Evolutionary conservation across 2,113 vertebrate species (phyloP), one percentile per base, ranked within the genome.

Genomic region (Lipophrys pholis): DNA sequence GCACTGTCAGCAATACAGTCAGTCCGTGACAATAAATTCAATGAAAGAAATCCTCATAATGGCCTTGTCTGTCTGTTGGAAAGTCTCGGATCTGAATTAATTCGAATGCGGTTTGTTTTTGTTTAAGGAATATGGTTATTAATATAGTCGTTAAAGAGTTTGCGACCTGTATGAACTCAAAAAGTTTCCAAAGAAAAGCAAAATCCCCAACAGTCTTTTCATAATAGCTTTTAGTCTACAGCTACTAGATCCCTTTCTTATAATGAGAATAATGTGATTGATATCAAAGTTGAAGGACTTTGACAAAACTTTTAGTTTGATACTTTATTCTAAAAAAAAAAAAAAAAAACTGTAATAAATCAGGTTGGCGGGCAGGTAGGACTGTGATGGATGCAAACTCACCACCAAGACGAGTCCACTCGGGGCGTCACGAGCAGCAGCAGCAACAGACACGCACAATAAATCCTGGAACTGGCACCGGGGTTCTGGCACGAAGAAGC

Each of bases 381-480:
- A 35, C 30, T 48, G 74, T 58, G 66, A 76, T 68, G 54, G 73
- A 54, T 65, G 69, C 21, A 11, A 46, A 60, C 96, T 97, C 84
- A 99, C 97, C 97, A 98, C 97, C 97, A 98, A 55, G 96, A 98
- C 53, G 95, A 95, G 77, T 97, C 96, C 69, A 95, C 96, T 70
- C 95, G 92, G 77, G 96, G 96, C 64, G 97, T 97, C 69, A 97
- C 92, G 73, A 95, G 91, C 81, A 98, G 95, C 83, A 99, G 91
- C 64, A 97, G 91, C 78, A 97, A 75, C 80, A 95, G 78, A 84
- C 94, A 92, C 53, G 94, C 93, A 61, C 93, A 94, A 83, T 88
- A 96, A 87, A 95, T 93, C 87, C 94, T 92, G 45, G 93, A 94
- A 55, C 90, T 86, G 85, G 92, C 90, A 66, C 66, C 87, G 53